Conservation (phyloP, 2,888 invertebrate species). For the Calameuta filiformis region DNA sequence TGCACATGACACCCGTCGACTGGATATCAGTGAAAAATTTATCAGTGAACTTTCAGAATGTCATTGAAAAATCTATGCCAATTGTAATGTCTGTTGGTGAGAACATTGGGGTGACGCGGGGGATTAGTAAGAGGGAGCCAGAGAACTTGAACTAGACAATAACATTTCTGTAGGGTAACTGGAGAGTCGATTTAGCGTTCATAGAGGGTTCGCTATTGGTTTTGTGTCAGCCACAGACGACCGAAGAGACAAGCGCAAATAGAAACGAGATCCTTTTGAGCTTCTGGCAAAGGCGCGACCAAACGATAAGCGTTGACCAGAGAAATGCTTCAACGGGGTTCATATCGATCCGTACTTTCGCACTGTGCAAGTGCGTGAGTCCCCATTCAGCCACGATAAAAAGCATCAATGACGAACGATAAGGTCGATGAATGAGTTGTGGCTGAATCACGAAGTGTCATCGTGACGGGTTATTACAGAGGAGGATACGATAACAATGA, state of each 20-base stretch:
- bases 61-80: background rate
- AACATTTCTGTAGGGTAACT: background rate
- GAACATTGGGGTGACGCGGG: background rate
- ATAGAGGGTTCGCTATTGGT: background rate
- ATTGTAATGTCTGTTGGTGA: background rate
- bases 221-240: background rate
- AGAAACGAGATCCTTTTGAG: background rate
- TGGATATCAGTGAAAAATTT: background rate
- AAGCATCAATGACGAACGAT: background rate
- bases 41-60: background rate
- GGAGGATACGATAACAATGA: background rate
- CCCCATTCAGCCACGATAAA: background rate
- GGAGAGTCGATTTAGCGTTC: background rate
- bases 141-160: background rate
- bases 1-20: background rate
- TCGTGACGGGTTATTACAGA: background rate
- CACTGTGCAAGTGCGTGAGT: background rate
- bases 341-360: background rate
- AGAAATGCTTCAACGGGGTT: background rate
- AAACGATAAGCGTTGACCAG: background rate
- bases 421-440: background rate
- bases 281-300: background rate
- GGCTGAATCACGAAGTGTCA: background rate
- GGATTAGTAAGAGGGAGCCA: no score
- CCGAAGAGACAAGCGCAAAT: background rate